Evolutionary conservation across 2,797 vertebrate species (phyloP), one percentile per base, ranked within the genome.

Genomic region (Malacoctenus gilli): DNA sequence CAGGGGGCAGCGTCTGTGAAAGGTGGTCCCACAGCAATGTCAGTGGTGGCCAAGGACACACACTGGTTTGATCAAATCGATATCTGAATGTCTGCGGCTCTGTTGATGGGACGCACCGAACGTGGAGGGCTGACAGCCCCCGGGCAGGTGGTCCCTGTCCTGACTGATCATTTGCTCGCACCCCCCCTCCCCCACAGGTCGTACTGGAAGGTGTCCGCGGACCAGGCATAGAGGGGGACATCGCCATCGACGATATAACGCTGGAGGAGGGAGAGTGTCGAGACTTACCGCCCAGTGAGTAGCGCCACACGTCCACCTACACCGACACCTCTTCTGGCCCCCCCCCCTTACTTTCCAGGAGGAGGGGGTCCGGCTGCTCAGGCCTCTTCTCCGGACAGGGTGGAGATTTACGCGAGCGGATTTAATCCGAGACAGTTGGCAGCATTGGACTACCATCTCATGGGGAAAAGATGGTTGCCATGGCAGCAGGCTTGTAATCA

Each of bases 201-300:
- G 94, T 97, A 59, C 93, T 99, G 34, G 96, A 98, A 89, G 97
- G 96, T n/a, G 86, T 99, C 72, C 92, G 97, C 5, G 96, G 97
- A 35, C 92, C 93, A 0, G 96, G 97, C 20, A 98, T 99, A 1
- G 97, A 99, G 84, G 97, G 97, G 3, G 97, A 99, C 77, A 98
- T 99, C 9, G 96, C 97, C 57, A 94, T 99, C 0, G 97, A 99
- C 32, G 97, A 98, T 4, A 91, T 99, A 49, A 95, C 94, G 0
- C 91, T 99, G 15, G 92, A 96, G 78, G 97, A 98, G 86, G 96
- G 96, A 59, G 95, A 97, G 84, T 99, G 97, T 86, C 89, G 92
- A 83, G 94, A 96, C 86, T 91, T 94, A 9, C 93, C 94, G 0
- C 92, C 92, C 72, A 96, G 96, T 98, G 78, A 91, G 95, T 90